A percentile compares a stretch with the other conserved stretches of the same genome.
Evolutionary conservation across 2,113 vertebrate genomes (phyloP).

Genomic region (Phasianus colchicus): DNA sequence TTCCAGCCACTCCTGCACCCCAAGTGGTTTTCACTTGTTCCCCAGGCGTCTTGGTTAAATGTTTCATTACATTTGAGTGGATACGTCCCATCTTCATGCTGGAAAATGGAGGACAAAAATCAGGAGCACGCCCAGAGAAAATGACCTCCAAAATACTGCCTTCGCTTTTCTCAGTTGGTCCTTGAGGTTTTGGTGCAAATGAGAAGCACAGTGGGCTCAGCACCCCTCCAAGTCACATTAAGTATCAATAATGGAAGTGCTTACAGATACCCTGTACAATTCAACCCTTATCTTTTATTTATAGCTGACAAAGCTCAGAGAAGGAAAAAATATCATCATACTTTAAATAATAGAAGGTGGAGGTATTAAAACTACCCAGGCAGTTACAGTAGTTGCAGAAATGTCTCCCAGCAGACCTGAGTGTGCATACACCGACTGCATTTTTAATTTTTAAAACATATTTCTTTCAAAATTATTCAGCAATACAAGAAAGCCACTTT

Average conservation of each 20-base stretch:
- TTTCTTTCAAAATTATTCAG: conserved; percentile 92
- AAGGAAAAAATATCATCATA: conserved; percentile 91
- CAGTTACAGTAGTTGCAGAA: conserved; percentile 88
- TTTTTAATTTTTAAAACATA: conserved; percentile 97
- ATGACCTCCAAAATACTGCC: background rate
- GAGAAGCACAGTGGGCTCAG: background rate
- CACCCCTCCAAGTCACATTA: conserved; percentile 69
- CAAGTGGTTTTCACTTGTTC: background rate
- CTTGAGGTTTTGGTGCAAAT: background rate
- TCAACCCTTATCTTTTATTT: conserved; percentile 95
- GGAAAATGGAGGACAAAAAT: background rate
- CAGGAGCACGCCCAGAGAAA: background rate
- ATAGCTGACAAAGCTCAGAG: conserved; percentile 93
- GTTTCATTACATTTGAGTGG: background rate
- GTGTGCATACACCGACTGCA: conserved; percentile 83
- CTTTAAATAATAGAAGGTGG: conserved; percentile 92
- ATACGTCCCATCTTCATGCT: background rate
- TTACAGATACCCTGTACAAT: conserved; percentile 86
- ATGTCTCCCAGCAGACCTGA: conserved; percentile 89
- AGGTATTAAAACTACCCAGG: conserved; percentile 84
- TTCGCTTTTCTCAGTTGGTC: background rate
- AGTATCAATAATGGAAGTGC: conserved; percentile 95
- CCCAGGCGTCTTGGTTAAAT: background rate
- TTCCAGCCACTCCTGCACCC: background rate
- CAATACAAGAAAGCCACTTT: conserved; percentile 86